Conservation (phyloP, 1,140 invertebrate genomes). For the Ceratosolen solmsi region DNA sequence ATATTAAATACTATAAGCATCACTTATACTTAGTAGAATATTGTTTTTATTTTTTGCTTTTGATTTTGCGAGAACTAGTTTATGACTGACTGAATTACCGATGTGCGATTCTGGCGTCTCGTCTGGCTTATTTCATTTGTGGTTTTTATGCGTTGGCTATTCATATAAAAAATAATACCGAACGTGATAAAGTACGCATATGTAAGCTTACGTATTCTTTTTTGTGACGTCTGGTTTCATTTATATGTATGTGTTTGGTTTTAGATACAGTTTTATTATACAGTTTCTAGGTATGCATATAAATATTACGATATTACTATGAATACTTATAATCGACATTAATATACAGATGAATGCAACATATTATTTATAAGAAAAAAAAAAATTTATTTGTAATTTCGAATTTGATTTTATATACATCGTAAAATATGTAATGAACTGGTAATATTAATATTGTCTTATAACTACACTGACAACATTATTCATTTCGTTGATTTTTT, state of each 20-base stretch:
- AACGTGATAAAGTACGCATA: slow-evolving; percentile 6
- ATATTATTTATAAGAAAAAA: too few species aligned
- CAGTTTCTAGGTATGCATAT: not conserved
- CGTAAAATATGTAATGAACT: too few species aligned
- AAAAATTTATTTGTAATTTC: too few species aligned
- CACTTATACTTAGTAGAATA: not conserved
- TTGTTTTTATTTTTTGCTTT: not conserved
- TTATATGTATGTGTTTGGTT: not conserved
- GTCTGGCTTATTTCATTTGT: not conserved
- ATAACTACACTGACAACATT: too few species aligned
- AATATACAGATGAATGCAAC: too few species aligned
- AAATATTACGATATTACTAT: slow-evolving; percentile 1
- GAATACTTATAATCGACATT: not conserved
- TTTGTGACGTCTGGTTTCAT: not conserved
- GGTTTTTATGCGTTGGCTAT: not conserved
- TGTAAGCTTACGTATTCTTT: not conserved
- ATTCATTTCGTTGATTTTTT: too few species aligned
- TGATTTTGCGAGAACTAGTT: not conserved
- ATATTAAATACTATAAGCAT: not conserved
- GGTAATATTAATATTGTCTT: too few species aligned
- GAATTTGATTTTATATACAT: too few species aligned
- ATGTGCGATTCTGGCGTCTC: not conserved
- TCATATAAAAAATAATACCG: slow-evolving; percentile 18
- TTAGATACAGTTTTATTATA: slow-evolving; percentile 11
- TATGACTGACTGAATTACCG: slow-evolving; percentile 2